Conservation (phyloP, 2,113 vertebrate species). For the Poeciliopsis prolifica region DNA sequence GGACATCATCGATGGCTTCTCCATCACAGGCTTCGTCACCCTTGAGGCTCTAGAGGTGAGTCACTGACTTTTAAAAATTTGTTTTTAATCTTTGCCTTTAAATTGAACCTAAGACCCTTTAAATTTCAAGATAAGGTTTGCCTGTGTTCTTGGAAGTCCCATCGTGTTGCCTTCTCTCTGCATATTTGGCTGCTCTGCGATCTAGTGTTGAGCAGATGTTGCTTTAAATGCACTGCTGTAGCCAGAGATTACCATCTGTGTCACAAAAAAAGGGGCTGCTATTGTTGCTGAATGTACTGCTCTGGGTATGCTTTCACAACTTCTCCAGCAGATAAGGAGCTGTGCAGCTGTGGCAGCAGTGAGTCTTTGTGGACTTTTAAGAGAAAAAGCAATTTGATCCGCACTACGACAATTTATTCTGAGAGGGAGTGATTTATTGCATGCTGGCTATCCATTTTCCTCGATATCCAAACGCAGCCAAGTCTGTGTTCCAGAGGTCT, state of each 20-base stretch:
- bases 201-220: slow-evolving; percentile 64
- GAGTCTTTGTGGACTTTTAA: slow-evolving; percentile 39
- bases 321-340: slow-evolving; percentile 51
- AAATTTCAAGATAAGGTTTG: not conserved
- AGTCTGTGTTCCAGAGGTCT: slow-evolving; percentile 45
- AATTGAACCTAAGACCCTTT: not conserved
- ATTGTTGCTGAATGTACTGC: slow-evolving; percentile 27
- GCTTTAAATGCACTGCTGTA: slow-evolving; percentile 51
- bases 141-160: slow-evolving; percentile 6
- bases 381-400: slow-evolving; percentile 62
- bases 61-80: slow-evolving; percentile 7
- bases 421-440: slow-evolving; percentile 60
- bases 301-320: slow-evolving; percentile 54
- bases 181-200: slow-evolving; percentile 51
- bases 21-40: slow-evolving; percentile 90
- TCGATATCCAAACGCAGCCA: slow-evolving; percentile 54
- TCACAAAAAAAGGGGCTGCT: slow-evolving; percentile 35
- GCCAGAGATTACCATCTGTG: slow-evolving; percentile 61
- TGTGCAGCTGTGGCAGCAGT: slow-evolving; percentile 30
- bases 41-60: slow-evolving; percentile 94
- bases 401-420: slow-evolving; percentile 60
- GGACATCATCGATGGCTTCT: slow-evolving; percentile 96
- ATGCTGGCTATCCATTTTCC: slow-evolving; percentile 57
- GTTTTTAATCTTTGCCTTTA: not conserved
- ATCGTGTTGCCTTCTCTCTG: slow-evolving; percentile 29